Evolutionary conservation across 2,797 vertebrate species (phyloP), one percentile per base, ranked within the genome.

Genomic region (Acrocephalus scirpaceus): DNA sequence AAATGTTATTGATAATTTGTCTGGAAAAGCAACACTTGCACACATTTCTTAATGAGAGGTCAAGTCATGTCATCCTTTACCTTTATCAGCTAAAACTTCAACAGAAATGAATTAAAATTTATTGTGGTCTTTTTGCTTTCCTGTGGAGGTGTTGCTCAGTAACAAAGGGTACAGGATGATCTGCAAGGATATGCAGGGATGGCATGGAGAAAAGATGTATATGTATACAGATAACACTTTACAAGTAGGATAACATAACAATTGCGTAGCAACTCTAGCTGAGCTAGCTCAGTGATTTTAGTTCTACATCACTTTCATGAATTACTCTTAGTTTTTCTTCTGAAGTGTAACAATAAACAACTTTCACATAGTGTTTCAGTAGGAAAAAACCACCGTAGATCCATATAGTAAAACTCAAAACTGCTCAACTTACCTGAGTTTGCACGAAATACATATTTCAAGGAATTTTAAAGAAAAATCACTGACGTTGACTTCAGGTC

Each of bases 1-100:
- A 92, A 93, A 84, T 32, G 42, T 89, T 96, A 76, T 78, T 91
- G 75, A 92, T 94, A 88, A 92, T 95, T 93, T 93, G 50, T 67
- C 77, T 93, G 61, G 57, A 85, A 90, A 81, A 91, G 82, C 78
- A 93, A 73, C 57, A 75, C 50, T 96, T 75, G 54, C 40, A 92
- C n/a, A 23, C 13, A 10, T 90, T 79, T 86, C 60, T 77, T 88
- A 83, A 77, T 72, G 50, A 15, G 53, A 81, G 45, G 60, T 86
- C 67, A 81, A 69, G 71, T 74, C 2, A 0, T 88, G 50, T 61
- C 19, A 86, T 77, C 5, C 0, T 51, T 85, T 93, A 45, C 42
- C 27, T 80, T 79, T 54, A 76, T 71, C 67, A 82, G n/a, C 42
- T 92, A 45, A 85, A 95, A 79, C 9, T 82, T 76, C 8, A 67